A percentile compares a stretch with the other conserved stretches of the same genome.
phyloP scores from a whole-genome alignment of 2,888 invertebrate genomes.

The Hemistola chrysoprasaria region DNA sequence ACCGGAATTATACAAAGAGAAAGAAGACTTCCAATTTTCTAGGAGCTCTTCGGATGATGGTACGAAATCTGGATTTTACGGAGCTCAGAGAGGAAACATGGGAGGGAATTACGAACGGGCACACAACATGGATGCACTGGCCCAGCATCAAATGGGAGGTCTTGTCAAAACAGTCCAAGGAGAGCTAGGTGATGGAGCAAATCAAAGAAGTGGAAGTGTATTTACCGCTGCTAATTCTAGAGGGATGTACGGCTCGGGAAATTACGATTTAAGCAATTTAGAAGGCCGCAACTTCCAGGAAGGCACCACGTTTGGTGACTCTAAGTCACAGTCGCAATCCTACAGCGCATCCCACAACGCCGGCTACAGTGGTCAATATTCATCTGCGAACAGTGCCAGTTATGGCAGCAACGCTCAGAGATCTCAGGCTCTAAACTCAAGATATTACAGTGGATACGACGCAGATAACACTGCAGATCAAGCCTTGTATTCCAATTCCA shows the following conservation, averaged over 20 bases:
- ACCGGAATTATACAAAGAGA: constrained; percentile 70
- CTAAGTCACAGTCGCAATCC: constrained; percentile 39
- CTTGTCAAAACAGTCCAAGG: constrained; percentile 66
- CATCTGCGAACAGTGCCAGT: constrained; percentile 27
- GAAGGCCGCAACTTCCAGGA: constrained; percentile 70
- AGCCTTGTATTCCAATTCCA: constrained; percentile 36
- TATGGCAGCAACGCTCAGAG: constrained; percentile 28
- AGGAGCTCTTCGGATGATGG: constrained; percentile 76
- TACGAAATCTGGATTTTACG: constrained; percentile 68
- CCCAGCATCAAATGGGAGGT: constrained; percentile 74
- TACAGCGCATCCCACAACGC: constrained; percentile 31
- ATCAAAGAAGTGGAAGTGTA: constrained; percentile 61
- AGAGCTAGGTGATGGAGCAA: constrained; percentile 66
- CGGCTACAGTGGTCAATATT: constrained; percentile 22
- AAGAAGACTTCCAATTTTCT: constrained; percentile 74
- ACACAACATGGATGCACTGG: constrained; percentile 73
- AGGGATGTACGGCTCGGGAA: constrained; percentile 65
- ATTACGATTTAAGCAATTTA: constrained; percentile 61
- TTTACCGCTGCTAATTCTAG: constrained; percentile 68
- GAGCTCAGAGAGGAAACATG: constrained; percentile 77
- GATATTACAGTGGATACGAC: constrained; percentile 37
- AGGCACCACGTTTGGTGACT: constrained; percentile 37
- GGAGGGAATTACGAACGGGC: constrained; percentile 76
- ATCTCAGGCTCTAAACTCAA: constrained; percentile 38
- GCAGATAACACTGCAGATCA: constrained; percentile 31